Evolutionary conservation across 1,140 invertebrate species (phyloP), one percentile per base, ranked within the genome.

Genomic region (Drosophila malerkotliana): DNA sequence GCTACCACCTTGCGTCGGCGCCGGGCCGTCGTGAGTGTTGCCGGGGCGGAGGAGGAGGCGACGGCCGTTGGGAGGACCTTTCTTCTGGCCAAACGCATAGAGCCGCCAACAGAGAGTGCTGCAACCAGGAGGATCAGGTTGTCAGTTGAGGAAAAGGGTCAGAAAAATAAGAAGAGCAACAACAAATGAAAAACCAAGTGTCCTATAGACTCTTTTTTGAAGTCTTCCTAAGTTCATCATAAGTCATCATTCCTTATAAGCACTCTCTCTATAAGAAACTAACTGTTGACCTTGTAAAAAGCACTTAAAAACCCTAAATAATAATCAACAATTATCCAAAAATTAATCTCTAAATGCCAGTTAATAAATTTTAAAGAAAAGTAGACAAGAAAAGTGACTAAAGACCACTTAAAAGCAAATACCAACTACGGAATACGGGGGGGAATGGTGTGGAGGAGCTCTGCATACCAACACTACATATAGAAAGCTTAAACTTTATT

Each of bases 41-140:
- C 52, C 24, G 54, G 15, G 18, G 34, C 49, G n/a, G 49, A 49
- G 24, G 34, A 15, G 30, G 64, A 24, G 7, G 62, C 14, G 12
- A 26, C 14, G 37, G 49, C 53, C 55, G 58, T 57, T 34, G 21
- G 52, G 24, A 41, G 60, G 47, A 54, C 45, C 57, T 71, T 85
- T 81, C 71, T 87, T 81, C 61, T 59, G 56, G 68, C 68, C 66
- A 75, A 53, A 57, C 78, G 81, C 71, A 60, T 67, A 32, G 69
- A 71, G 32, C 63, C 51, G 45, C 67, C 68, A 48, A 69, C 64
- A 32, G 69, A 57, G 18, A 10, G 9, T 52, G 47, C 67, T 69
- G 44, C 18, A 69, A 41, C 48, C 64, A 69, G 34, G 30, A 28
- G 15, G 30, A 32, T 30, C 21, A 39, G 28, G 34, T 45, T 28